phyloP scores from a whole-genome alignment of 1,140 invertebrate species.

The Bactericera cockerelli region DNA sequence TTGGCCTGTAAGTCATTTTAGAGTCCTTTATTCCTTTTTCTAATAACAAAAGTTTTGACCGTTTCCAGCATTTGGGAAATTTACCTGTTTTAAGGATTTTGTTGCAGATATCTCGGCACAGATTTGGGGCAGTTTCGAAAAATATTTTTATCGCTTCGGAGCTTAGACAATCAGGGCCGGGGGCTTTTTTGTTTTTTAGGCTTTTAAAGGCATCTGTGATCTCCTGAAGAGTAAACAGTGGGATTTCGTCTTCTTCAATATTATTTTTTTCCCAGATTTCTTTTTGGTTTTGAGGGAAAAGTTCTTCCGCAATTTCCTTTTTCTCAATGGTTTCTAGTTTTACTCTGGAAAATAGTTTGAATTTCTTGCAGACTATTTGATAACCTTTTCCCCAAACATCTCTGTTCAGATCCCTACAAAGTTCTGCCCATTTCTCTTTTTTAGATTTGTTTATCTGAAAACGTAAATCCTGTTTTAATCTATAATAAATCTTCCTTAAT shows the following conservation, averaged over 20 bases:
- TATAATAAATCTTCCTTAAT: background rate
- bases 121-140: background rate
- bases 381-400: too few species aligned
- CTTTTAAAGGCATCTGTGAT: background rate
- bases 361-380: too few species aligned
- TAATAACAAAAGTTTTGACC: background rate
- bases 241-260: background rate
- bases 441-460: background rate
- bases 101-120: background rate
- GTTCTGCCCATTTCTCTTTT: background rate
- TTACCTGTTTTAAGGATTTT: background rate
- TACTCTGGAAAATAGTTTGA: background rate
- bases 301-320: background rate
- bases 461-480: background rate
- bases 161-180: background rate
- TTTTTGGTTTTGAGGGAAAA: background rate
- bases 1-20: background rate
- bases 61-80: background rate
- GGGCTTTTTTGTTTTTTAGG: constrained; percentile 7
- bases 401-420: too few species aligned
- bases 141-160: background rate
- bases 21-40: background rate
- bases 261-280: background rate
- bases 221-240: background rate
- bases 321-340: background rate